phyloP scores from a whole-genome alignment of 2,888 invertebrate genomes.

The Therioaphis trifolii region DNA sequence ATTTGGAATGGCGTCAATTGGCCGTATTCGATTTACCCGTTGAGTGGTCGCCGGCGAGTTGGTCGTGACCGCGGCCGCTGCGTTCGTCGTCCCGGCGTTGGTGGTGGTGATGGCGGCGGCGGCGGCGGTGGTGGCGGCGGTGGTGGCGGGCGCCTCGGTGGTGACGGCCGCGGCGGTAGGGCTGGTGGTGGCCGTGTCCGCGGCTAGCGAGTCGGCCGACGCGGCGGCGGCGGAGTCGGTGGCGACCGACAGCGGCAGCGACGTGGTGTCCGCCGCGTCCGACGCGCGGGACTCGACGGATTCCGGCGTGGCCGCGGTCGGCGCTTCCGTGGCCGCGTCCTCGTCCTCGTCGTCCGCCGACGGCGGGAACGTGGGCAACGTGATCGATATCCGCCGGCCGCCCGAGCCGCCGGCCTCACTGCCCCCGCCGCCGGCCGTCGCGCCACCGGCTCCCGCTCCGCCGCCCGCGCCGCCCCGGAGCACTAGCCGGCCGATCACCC shows the following conservation, averaged over 20 bases:
- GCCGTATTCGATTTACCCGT: neutral
- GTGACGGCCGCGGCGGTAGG: neutral
- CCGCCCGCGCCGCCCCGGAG: slow-evolving; percentile 72
- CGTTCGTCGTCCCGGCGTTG: neutral
- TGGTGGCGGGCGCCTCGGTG: neutral
- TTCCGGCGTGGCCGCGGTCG: slow-evolving; percentile 68
- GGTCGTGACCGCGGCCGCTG: neutral
- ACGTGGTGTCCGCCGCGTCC: slow-evolving; percentile 65
- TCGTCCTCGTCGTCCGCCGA: slow-evolving; percentile 76
- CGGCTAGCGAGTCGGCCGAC: slow-evolving; percentile 6
- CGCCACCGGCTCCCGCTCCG: slow-evolving; percentile 69
- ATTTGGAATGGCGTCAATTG: neutral
- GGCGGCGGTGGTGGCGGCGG: neutral
- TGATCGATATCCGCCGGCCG: slow-evolving; percentile 74
- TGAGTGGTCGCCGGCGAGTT: no score
- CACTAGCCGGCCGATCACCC: slow-evolving; percentile 80
- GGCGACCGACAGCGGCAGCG: slow-evolving; percentile 63
- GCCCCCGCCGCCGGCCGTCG: slow-evolving; percentile 67
- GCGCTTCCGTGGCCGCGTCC: slow-evolving; percentile 66
- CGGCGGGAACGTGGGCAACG: slow-evolving; percentile 77
- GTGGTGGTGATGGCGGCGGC: neutral
- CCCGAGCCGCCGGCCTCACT: slow-evolving; percentile 66
- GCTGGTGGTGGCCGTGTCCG: neutral
- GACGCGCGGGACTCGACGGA: slow-evolving; percentile 63
- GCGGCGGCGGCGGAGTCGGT: slow-evolving; percentile 32